Conservation (phyloP, 1,140 invertebrate genomes). For the Anastrepha ludens region DNA sequence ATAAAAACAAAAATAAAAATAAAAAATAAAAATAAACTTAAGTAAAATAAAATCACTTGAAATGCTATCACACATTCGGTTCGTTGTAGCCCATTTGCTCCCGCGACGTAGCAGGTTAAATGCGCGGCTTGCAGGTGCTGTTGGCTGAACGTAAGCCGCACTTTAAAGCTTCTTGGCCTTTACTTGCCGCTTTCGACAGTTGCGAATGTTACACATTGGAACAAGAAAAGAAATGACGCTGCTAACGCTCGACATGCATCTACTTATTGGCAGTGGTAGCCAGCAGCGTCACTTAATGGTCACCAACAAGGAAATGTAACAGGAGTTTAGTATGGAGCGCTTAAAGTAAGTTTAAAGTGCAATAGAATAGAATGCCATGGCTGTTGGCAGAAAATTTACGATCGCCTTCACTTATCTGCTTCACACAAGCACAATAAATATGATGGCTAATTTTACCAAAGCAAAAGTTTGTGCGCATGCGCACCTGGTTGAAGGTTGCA, state of each 20-base stretch:
- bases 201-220: neutral
- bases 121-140: neutral
- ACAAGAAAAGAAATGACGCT: neutral
- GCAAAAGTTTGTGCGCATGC: neutral
- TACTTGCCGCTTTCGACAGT: neutral
- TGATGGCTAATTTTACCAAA: neutral
- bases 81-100: neutral
- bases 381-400: neutral
- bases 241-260: neutral
- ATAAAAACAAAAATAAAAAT: neutral
- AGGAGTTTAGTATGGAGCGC: neutral
- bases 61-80: neutral
- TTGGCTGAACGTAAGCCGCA: neutral
- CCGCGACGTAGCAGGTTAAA: neutral
- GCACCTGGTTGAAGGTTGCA: neutral
- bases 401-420: slow-evolving; percentile 21
- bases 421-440: neutral
- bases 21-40: neutral
- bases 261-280: neutral
- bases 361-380: neutral
- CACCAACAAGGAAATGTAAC: neutral
- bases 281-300: neutral
- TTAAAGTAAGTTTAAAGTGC: neutral
- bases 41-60: slow-evolving; percentile 36
- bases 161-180: neutral